phyloP scores from a whole-genome alignment of 2,113 vertebrate genomes.

The Eptesicus fuscus region DNA sequence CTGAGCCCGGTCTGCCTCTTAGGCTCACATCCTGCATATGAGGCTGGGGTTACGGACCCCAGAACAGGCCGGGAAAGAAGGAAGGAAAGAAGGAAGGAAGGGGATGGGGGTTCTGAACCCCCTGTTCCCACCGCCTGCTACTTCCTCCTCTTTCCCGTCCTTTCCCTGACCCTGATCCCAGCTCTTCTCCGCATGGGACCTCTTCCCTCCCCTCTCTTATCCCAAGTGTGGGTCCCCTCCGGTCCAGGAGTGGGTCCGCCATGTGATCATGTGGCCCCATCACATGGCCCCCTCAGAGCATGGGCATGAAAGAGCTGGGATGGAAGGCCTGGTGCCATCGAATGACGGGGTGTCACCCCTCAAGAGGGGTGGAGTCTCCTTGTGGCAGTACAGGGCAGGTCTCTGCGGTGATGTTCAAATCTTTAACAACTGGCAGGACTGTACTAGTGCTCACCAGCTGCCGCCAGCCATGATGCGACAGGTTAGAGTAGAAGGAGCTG shows the following conservation, averaged over 20 bases:
- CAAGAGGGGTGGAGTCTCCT: not conserved
- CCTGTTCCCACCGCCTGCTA: not conserved
- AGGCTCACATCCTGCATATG: constrained; percentile 55
- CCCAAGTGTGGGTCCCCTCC: not conserved
- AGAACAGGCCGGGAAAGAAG: constrained; percentile 54
- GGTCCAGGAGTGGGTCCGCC: not conserved
- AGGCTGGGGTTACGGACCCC: constrained; percentile 45
- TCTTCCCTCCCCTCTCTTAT: not conserved
- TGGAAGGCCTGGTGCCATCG: not conserved
- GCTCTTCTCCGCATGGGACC: constrained; percentile 67
- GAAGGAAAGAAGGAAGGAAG: not conserved
- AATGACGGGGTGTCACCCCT: not conserved
- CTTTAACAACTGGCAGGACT: not conserved
- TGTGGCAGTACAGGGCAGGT: not conserved
- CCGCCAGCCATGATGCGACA: not conserved
- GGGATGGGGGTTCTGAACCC: not conserved
- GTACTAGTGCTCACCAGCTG: fast-evolving
- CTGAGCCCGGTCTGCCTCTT: constrained; percentile 36
- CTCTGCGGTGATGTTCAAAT: not conserved
- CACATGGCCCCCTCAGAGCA: constrained; percentile 54
- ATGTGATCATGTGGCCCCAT: constrained; percentile 39
- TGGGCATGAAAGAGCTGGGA: constrained; percentile 46
- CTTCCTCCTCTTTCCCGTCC: not conserved
- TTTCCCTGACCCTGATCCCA: not conserved
- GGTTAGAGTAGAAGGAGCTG: not conserved